phyloP scores from a whole-genome alignment of 2,113 vertebrate species.

The Onychorhynchus coronatus region DNA sequence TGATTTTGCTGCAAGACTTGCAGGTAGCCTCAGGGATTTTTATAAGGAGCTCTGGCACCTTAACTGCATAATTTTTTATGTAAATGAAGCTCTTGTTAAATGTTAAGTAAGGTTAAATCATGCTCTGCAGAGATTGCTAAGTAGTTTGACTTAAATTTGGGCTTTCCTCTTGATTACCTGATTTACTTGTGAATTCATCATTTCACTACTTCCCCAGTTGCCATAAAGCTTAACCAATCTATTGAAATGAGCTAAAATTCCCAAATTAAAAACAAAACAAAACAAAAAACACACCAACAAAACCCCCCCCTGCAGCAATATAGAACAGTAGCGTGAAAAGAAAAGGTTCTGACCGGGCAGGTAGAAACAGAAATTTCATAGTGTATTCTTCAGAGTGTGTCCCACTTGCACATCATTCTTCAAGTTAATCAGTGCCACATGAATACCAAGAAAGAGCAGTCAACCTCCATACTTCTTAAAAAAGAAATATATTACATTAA shows the following conservation, averaged over 20 bases:
- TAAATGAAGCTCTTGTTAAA: not conserved
- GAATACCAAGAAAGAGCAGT: not conserved
- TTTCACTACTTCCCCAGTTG: not conserved
- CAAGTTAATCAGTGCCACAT: not conserved
- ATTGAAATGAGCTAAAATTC: not conserved
- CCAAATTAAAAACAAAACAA: not conserved
- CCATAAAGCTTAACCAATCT: not conserved
- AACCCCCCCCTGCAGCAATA: not conserved
- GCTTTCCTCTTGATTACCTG: not conserved
- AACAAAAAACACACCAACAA: too few relatives aligned
- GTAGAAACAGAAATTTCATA: not conserved
- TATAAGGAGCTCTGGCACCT: not conserved
- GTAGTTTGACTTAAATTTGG: not conserved
- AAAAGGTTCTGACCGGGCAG: not conserved
- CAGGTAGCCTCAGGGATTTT: not conserved
- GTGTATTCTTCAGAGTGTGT: not conserved
- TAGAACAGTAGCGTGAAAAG: not conserved
- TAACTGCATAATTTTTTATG: not conserved
- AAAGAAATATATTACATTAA: not conserved
- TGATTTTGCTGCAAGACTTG: not conserved
- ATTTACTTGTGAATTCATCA: not conserved
- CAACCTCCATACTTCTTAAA: not conserved
- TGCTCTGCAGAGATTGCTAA: not conserved
- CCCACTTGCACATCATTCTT: not conserved
- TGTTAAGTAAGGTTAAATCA: not conserved